Conservation (phyloP, 2,888 invertebrate species). For the Apotomis betuletana region DNA sequence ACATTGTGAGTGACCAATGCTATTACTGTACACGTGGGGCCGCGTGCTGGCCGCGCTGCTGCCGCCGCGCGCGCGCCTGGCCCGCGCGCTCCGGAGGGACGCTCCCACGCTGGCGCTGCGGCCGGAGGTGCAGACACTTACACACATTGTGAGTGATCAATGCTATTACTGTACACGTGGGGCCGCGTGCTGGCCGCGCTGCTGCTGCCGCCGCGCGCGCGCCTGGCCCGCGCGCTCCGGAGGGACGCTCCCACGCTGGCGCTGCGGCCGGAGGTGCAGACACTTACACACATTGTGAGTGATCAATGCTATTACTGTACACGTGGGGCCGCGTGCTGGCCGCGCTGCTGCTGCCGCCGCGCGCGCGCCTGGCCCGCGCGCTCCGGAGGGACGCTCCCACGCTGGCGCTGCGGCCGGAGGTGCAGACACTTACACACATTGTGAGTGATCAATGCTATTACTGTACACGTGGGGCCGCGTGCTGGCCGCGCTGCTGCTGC, state of each 20-base stretch:
- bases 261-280: conserved; percentile 91
- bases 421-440: conserved; percentile 93
- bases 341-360: conserved; percentile 90
- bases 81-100: conserved; percentile 91
- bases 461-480: conserved; percentile 91
- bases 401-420: conserved; percentile 92
- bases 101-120: conserved; percentile 93
- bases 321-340: conserved; percentile 89
- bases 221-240: conserved; percentile 90
- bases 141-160: conserved; percentile 87
- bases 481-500: conserved; percentile 88
- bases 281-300: conserved; percentile 92
- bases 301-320: conserved; percentile 80
- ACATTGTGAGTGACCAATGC: conserved; percentile 85
- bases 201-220: conserved; percentile 90
- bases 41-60: conserved; percentile 88
- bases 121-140: conserved; percentile 93
- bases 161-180: conserved; percentile 88
- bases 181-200: conserved; percentile 88
- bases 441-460: conserved; percentile 75
- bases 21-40: conserved; percentile 90
- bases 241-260: conserved; percentile 94
- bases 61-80: conserved; percentile 90
- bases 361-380: conserved; percentile 89
- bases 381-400: conserved; percentile 93